Evolutionary conservation across 1,140 invertebrate genomes (phyloP).

Genomic region (Diploscapter pachys): DNA sequence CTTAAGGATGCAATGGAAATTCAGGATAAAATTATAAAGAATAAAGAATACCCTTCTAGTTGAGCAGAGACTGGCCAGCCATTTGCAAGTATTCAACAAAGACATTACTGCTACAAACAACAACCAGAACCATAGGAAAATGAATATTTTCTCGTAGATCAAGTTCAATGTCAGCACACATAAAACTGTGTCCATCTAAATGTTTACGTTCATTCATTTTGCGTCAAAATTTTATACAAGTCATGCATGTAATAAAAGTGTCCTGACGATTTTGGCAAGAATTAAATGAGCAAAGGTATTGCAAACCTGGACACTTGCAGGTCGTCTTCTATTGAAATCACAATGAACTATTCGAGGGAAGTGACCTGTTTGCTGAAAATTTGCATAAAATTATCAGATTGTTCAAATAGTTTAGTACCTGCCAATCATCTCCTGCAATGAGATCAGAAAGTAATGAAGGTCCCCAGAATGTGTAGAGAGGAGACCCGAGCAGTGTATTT

Average conservation of each 20-base stretch:
- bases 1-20: neutral
- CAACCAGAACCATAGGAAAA: slow-evolving; percentile 61
- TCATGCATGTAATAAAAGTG: too few species aligned
- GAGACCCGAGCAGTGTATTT: slow-evolving; percentile 50
- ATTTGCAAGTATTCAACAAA: slow-evolving; percentile 44
- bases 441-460: slow-evolving; percentile 47
- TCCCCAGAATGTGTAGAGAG: slow-evolving; percentile 49
- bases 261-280: too few species aligned
- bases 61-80: slow-evolving; percentile 37
- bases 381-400: too few species aligned
- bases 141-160: slow-evolving; percentile 61
- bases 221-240: too few species aligned
- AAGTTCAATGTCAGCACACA: slow-evolving; percentile 60
- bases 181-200: slow-evolving; percentile 59
- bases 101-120: slow-evolving; percentile 56
- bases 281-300: too few species aligned
- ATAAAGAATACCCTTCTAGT: slow-evolving; percentile 1
- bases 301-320: slow-evolving; percentile 32
- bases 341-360: slow-evolving; percentile 58
- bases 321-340: slow-evolving; percentile 43
- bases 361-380: slow-evolving; percentile 48
- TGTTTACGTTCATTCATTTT: neutral
- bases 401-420: slow-evolving; percentile 38
- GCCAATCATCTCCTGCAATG: slow-evolving; percentile 48
- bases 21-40: slow-evolving; percentile 10